Evolutionary conservation across 2,888 invertebrate species (phyloP).

Genomic region (Thecocarcelia acutangulata): DNA sequence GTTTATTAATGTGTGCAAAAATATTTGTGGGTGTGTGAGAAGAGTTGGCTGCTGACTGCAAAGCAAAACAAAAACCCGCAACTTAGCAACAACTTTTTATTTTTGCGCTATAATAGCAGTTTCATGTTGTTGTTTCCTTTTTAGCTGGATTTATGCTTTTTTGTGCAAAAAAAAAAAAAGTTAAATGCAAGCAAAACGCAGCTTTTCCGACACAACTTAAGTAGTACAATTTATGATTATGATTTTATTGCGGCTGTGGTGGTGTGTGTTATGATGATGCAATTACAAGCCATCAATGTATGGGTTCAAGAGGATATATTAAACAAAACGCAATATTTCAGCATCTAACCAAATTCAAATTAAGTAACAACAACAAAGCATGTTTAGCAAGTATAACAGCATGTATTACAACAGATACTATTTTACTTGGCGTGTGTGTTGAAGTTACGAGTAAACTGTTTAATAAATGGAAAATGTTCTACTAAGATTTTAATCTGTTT

Average conservation of each 20-base stretch:
- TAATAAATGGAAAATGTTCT: neutral
- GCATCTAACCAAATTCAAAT: neutral
- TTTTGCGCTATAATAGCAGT: conserved; percentile 23
- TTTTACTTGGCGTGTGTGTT: too few species aligned
- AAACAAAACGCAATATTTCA: too few species aligned
- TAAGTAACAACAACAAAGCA: neutral
- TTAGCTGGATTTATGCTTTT: conserved; percentile 29
- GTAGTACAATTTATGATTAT: conserved; percentile 51
- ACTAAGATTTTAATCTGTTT: conserved; percentile 5
- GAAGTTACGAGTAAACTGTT: neutral
- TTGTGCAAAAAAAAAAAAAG: neutral
- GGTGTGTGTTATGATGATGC: conserved; percentile 7
- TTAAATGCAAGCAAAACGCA: conserved; percentile 45
- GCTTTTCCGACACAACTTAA: conserved; percentile 27
- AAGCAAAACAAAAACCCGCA: conserved; percentile 6
- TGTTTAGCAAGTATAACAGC: neutral
- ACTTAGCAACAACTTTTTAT: conserved; percentile 39
- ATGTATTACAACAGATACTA: too few species aligned
- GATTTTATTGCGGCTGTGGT: conserved; percentile 31
- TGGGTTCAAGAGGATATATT: conserved; percentile 11
- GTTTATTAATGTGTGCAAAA: conserved; percentile 19
- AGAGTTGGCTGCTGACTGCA: neutral
- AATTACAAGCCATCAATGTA: conserved; percentile 1
- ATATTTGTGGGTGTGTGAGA: neutral
- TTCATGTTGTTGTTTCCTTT: conserved; percentile 48